Evolutionary conservation across 2,797 vertebrate species (phyloP), one percentile per base, ranked within the genome.

Genomic region (Podarcis lilfordi): DNA sequence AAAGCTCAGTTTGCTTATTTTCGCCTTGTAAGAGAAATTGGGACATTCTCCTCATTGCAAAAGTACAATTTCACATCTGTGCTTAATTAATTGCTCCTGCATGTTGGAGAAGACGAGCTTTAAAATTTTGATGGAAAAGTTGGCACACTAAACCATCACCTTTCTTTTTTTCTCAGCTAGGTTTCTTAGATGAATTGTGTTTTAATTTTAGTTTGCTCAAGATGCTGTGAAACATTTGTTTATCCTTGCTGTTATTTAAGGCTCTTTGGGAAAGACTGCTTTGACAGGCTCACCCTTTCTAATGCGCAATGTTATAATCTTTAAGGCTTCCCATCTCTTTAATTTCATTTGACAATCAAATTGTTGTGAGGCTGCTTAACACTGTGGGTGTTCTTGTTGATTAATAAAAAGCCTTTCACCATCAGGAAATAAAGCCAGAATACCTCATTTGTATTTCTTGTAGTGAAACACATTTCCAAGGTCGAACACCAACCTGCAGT

Each of bases 401-500:
- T 77, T 84, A 88, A 94, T 94, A 93, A 94, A 95, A 95, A 66
- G 96, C 95, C 94, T 91, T 23, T 43, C 93, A 29, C 80, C 85
- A 3, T 76, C 94, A 86, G 83, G 89, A 93, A 96, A 86, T 86
- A 92, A 91, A 95, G 93, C 89, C 92, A 93, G 37, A 93, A 95
- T 91, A 92, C 84, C 88, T 96, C 82, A n/a, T 68, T 86, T 80
- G 86, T 89, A 91, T 86, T 87, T 93, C 76, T 85, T n/a, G 0
- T 78, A 87, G 74, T 32, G 76, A 94, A 89, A 91, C 77, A 80
- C 77, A 92, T 91, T 93, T 89, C 95, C 96, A 97, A 97, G 97
- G 96, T 97, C 94, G 82, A 94, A 90, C n/a, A 91, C 87, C 80
- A 92, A 95, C 91, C 86, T 92, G 96, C 94, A 87, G 82, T n/a